Evolutionary conservation across 1,140 invertebrate species (phyloP).

Genomic region (Drosophila asahinai): DNA sequence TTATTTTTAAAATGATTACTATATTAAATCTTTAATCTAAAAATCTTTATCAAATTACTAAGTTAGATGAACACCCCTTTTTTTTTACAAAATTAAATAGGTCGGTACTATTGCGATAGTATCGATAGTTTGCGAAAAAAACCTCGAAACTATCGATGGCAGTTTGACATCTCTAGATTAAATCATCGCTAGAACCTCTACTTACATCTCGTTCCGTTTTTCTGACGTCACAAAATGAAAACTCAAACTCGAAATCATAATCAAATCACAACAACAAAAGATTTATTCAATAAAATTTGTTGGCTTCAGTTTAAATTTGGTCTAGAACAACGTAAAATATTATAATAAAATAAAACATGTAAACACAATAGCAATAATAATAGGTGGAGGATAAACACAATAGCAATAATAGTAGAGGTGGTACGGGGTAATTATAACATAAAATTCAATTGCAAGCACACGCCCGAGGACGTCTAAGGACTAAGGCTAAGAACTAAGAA

Average conservation of each 20-base stretch:
- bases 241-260: conserved; percentile 63
- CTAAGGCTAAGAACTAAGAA: neutral
- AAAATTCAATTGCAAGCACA: conserved; percentile 31
- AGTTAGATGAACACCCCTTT: too few relatives aligned
- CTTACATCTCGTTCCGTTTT: neutral
- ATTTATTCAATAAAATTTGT: conserved; percentile 68
- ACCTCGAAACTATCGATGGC: too few relatives aligned
- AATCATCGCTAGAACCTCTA: neutral
- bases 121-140: too few relatives aligned
- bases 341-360: conserved; percentile 60
- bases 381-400: conserved; percentile 62
- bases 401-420: conserved; percentile 30
- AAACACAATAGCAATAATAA: conserved; percentile 58
- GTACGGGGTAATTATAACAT: conserved; percentile 31
- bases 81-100: too few relatives aligned
- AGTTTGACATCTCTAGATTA: too few relatives aligned
- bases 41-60: too few relatives aligned
- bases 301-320: conserved; percentile 56
- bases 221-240: conserved; percentile 14
- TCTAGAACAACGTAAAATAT: conserved; percentile 61
- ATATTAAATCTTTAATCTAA: too few relatives aligned
- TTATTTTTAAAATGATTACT: too few relatives aligned
- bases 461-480: too few relatives aligned
- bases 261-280: conserved; percentile 76
- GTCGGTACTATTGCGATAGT: too few relatives aligned